These are phyloP conservation scores for Aleadryas rufinucha DNA, from an alignment of 2,113 vertebrate species.

Conservation along the genomic window DNA sequence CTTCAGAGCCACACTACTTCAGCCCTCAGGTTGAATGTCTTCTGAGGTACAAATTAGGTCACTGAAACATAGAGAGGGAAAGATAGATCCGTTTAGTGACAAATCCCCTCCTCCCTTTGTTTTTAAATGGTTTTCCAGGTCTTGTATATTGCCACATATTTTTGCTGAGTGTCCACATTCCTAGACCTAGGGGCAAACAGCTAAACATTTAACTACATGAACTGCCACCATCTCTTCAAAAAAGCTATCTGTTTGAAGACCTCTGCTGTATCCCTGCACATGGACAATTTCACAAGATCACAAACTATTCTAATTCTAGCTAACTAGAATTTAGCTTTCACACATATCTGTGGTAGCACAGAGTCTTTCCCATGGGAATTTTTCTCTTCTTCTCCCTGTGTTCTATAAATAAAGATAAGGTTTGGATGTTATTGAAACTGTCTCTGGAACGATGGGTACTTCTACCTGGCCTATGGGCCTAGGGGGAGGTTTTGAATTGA, in stretches of 20 bases:
- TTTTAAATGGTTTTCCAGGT: not conserved
- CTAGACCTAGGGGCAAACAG: not conserved
- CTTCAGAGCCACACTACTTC: not conserved
- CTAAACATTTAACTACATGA: not conserved
- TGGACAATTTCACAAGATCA: not conserved
- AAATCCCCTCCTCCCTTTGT: not conserved
- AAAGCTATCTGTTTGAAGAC: not conserved
- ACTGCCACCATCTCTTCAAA: not conserved
- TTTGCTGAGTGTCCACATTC: not conserved
- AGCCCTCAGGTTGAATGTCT: not conserved
- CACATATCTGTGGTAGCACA: too few species aligned
- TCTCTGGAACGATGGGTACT: too few species aligned
- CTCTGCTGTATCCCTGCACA: not conserved
- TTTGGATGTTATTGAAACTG: too few species aligned
- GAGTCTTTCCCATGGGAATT: too few species aligned
- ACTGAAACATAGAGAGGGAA: accelerated
- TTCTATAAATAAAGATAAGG: too few species aligned
- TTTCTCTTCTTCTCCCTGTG: too few species aligned
- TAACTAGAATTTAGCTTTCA: not conserved
- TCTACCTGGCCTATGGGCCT: too few species aligned
- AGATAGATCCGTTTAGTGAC: not conserved
- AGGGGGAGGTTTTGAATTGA: too few species aligned
- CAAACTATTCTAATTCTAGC: not conserved
- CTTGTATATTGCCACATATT: not conserved
- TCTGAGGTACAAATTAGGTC: not conserved